Conservation (phyloP, 2,113 vertebrate genomes). For the Melanotaenia duboulayi region DNA sequence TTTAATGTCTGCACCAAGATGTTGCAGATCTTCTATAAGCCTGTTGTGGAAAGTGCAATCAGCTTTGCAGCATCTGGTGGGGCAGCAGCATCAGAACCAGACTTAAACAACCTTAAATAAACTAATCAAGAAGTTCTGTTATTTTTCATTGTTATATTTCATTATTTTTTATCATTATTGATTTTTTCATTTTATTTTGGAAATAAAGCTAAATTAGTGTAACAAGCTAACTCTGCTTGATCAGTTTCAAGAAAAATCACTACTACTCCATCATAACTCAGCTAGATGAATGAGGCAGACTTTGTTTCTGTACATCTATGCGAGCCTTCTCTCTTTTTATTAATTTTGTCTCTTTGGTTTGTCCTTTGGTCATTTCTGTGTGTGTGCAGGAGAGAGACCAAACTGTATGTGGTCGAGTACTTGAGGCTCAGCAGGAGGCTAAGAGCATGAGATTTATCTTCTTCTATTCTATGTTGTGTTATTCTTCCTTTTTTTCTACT, state of each 20-base stretch:
- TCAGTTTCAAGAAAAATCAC: background rate
- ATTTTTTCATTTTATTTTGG: too few relatives aligned
- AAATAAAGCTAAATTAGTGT: too few relatives aligned
- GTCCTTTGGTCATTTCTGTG: background rate
- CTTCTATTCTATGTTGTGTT: background rate
- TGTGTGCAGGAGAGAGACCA: background rate
- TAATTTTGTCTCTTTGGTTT: background rate
- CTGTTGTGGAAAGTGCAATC: too few relatives aligned
- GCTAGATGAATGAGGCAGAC: background rate
- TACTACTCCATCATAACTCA: background rate
- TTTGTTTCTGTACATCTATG: background rate
- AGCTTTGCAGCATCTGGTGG: too few relatives aligned
- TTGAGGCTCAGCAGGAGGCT: slow-evolving; percentile 8
- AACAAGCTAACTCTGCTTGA: too few relatives aligned
- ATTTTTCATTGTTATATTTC: too few relatives aligned
- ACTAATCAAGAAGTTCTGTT: too few relatives aligned
- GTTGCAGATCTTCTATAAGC: too few relatives aligned
- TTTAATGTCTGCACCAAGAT: too few relatives aligned
- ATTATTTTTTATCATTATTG: too few relatives aligned
- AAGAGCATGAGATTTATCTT: slow-evolving; percentile 3
- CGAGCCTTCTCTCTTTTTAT: background rate
- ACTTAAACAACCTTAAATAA: too few relatives aligned
- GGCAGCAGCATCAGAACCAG: too few relatives aligned
- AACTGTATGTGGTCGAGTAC: background rate
- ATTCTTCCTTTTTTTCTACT: background rate